These are phyloP conservation scores for Chloropsis cyanopogon DNA, from an alignment of 2,113 vertebrate genomes.

Conservation along the genomic window DNA sequence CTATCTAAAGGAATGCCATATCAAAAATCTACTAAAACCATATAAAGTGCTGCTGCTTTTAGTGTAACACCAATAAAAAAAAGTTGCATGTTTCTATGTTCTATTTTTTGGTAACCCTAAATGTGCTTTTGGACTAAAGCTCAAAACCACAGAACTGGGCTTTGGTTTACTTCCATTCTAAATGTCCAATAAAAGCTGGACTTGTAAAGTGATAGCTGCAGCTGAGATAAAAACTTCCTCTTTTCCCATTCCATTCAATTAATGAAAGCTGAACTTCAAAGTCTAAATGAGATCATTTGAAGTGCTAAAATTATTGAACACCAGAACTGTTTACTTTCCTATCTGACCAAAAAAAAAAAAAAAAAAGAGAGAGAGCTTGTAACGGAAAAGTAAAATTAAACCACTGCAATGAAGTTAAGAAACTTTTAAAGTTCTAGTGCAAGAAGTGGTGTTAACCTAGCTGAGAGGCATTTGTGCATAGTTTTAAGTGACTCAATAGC, in stretches of 20 bases:
- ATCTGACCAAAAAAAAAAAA: neutral
- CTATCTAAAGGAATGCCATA: neutral
- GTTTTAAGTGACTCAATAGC: neutral
- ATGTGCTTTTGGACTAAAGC: neutral
- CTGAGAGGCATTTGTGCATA: neutral
- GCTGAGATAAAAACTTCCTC: neutral
- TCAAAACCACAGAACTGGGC: neutral
- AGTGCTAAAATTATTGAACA: slow-evolving; percentile 63
- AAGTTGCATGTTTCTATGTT: neutral
- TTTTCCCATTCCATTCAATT: slow-evolving; percentile 27
- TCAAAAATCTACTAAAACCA: neutral
- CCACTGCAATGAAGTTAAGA: neutral
- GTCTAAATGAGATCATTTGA: slow-evolving; percentile 38
- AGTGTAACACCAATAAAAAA: neutral
- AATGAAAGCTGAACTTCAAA: slow-evolving; percentile 52
- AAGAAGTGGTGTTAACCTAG: neutral
- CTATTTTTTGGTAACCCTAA: neutral
- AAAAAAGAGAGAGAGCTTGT: neutral
- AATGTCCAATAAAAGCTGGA: neutral
- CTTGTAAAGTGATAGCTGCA: neutral
- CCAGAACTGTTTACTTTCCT: neutral
- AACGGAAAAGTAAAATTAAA: slow-evolving; percentile 9
- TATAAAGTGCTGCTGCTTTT: neutral
- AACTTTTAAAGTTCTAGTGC: neutral
- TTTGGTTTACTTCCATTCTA: neutral